Conservation (phyloP, 2,797 vertebrate species). For the Meriones psammophilus region DNA sequence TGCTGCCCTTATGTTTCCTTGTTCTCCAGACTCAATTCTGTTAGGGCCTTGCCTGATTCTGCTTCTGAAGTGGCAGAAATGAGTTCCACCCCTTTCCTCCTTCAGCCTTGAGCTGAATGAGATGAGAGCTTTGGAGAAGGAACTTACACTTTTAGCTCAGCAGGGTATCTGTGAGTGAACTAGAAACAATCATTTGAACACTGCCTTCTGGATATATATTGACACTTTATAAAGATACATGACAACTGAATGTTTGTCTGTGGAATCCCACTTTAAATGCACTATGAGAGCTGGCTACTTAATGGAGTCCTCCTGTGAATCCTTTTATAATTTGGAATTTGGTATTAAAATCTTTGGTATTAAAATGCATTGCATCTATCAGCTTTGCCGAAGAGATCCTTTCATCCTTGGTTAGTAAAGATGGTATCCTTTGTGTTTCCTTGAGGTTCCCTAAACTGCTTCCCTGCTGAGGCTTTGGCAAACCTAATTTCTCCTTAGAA, state of each 20-base stretch:
- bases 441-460: not conserved
- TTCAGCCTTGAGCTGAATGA: constrained; percentile 57
- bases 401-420: not conserved
- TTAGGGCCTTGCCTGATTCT: constrained; percentile 48
- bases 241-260: constrained; percentile 61
- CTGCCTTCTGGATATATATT: not conserved
- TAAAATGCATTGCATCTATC: constrained; percentile 66
- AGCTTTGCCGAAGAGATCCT: constrained; percentile 51
- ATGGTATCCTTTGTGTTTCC: constrained; percentile 1
- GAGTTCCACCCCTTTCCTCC: constrained; percentile 52
- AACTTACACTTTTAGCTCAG: constrained; percentile 66
- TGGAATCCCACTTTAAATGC: constrained; percentile 65
- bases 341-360: constrained; percentile 43
- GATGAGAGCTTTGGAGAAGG: constrained; percentile 53
- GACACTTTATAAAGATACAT: constrained; percentile 52
- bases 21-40: constrained; percentile 54
- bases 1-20: constrained; percentile 14
- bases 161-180: constrained; percentile 56
- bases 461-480: not conserved
- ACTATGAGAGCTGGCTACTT: constrained; percentile 62
- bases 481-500: constrained; percentile 38
- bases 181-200: constrained; percentile 53
- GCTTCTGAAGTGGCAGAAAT: constrained; percentile 39
- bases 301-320: constrained; percentile 71
- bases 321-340: constrained; percentile 72